Evolutionary conservation across 2,797 vertebrate species (phyloP).

Genomic region (Gobio occitaniae): DNA sequence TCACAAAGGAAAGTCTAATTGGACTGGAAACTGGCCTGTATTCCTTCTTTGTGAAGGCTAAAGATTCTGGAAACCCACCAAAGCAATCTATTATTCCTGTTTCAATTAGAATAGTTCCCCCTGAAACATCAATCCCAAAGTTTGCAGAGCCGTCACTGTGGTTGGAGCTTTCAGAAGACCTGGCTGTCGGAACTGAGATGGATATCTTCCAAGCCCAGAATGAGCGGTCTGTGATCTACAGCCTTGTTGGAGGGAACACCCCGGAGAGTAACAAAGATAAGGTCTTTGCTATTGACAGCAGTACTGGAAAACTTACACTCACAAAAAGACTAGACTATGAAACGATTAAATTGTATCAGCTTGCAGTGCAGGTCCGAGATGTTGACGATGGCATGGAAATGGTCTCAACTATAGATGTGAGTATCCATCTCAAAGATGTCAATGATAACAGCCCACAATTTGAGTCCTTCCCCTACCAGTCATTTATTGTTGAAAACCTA

Average conservation of each 20-base stretch:
- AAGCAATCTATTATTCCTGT: slow-evolving; percentile 81
- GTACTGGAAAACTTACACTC: slow-evolving; percentile 81
- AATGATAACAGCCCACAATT: slow-evolving; percentile 86
- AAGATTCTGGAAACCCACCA: slow-evolving; percentile 79
- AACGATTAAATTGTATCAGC: slow-evolving; percentile 83
- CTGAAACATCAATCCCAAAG: slow-evolving; percentile 75
- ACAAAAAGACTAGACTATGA: slow-evolving; percentile 85
- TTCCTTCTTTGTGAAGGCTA: slow-evolving; percentile 82
- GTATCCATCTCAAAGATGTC: slow-evolving; percentile 83
- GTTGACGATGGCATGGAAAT: slow-evolving; percentile 72
- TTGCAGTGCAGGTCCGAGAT: slow-evolving; percentile 76
- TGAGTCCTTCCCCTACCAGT: slow-evolving; percentile 82
- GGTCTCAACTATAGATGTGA: slow-evolving; percentile 79
- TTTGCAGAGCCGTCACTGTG: slow-evolving; percentile 83
- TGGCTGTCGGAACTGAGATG: slow-evolving; percentile 80
- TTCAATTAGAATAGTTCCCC: slow-evolving; percentile 81
- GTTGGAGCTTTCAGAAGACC: slow-evolving; percentile 79
- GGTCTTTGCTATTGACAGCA: slow-evolving; percentile 80
- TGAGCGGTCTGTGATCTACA: slow-evolving; percentile 74
- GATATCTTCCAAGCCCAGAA: slow-evolving; percentile 78
- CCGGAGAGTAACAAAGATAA: slow-evolving; percentile 83
- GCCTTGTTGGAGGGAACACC: slow-evolving; percentile 80
- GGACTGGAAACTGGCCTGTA: slow-evolving; percentile 83
- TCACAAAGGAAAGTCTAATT: slow-evolving; percentile 84
- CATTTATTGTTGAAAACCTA: slow-evolving; percentile 84